A percentile compares a stretch with the other conserved stretches of the same genome.
Conservation (phyloP, 2,888 invertebrate species). For the Taenaris catops region DNA sequence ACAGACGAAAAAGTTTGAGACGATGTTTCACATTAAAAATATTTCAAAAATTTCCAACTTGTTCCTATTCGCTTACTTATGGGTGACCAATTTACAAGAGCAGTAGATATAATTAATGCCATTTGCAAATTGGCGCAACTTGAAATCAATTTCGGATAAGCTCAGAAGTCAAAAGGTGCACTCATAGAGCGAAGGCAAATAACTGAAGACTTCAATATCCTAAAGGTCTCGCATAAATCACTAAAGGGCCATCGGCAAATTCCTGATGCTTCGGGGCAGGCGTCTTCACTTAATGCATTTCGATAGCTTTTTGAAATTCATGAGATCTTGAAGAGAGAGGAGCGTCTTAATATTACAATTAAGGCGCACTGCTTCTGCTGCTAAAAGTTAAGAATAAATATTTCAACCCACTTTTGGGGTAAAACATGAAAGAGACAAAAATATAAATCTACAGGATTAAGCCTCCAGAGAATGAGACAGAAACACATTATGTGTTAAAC, state of each 20-base stretch:
- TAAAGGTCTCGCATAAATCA: conserved; percentile 32
- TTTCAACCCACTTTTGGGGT: not conserved
- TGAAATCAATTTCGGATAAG: conserved; percentile 15
- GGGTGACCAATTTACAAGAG: no score
- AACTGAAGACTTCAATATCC: conserved; percentile 23
- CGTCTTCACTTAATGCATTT: conserved; percentile 33
- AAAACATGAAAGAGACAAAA: no score
- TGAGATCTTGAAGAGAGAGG: conserved; percentile 29
- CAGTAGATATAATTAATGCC: no score
- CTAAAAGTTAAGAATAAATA: conserved; percentile 1
- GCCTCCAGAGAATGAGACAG: no score
- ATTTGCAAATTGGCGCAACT: not conserved
- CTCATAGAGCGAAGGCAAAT: conserved; percentile 20
- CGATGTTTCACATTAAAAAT: no score
- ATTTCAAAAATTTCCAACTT: no score
- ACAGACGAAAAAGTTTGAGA: no score
- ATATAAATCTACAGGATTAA: no score
- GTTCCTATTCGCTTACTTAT: no score
- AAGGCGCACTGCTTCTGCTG: conserved; percentile 2
- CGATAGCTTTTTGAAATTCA: conserved; percentile 39
- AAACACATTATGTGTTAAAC: no score
- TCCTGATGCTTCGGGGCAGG: conserved; percentile 28
- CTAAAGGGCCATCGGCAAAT: conserved; percentile 29
- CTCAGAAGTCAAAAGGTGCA: conserved; percentile 10
- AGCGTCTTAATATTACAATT: conserved; percentile 30